These are phyloP conservation scores for Resseliella maxima DNA, from an alignment of 2,888 invertebrate species.

Conservation along the genomic window DNA sequence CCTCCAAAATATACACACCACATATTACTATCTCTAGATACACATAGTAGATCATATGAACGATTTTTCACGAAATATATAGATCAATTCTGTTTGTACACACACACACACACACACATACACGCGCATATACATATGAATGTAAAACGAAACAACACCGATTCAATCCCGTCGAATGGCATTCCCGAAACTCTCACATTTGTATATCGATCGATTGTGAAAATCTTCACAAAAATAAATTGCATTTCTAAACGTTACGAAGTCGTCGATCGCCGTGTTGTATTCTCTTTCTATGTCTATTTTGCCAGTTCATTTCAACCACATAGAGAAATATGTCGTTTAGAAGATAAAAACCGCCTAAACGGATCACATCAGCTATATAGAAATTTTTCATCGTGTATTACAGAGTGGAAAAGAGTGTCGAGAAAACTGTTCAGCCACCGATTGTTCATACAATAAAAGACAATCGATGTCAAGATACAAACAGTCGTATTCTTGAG, in stretches of 20 bases:
- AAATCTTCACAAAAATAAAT: constrained; percentile 51
- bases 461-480: constrained; percentile 51
- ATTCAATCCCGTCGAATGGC: neutral
- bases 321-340: constrained; percentile 45
- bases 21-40: neutral
- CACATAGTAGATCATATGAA: neutral
- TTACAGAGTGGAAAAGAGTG: too few species aligned
- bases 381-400: neutral
- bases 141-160: neutral
- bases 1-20: constrained; percentile 15
- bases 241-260: constrained; percentile 14
- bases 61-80: constrained; percentile 49
- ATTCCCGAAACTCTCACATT: neutral
- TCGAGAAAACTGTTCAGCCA: too few species aligned
- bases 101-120: neutral
- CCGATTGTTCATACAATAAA: constrained; percentile 27
- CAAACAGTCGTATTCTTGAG: constrained; percentile 55
- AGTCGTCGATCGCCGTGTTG: neutral
- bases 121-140: neutral
- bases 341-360: constrained; percentile 30
- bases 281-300: neutral
- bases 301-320: neutral
- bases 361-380: neutral
- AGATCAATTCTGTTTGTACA: constrained; percentile 39
- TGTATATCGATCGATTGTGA: constrained; percentile 17